A percentile compares a stretch with the other conserved stretches of the same genome.
Evolutionary conservation across 2,888 invertebrate species (phyloP).

Genomic region (Drosophila nr. perissopoda): DNA sequence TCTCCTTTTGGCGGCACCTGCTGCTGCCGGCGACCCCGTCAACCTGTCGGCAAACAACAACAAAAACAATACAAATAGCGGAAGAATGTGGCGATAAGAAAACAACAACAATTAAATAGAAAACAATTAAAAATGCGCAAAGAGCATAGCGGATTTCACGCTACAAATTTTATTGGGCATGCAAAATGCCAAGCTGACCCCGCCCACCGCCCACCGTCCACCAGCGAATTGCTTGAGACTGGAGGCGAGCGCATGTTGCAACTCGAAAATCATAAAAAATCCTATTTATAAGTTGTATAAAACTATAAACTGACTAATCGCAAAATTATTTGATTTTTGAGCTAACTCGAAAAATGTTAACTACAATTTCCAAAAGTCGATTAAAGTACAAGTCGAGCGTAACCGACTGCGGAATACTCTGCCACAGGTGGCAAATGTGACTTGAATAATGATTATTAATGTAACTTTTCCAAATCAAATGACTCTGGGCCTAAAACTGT

Average conservation of each 20-base stretch:
- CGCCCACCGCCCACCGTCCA: neutral
- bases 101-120: slow-evolving; percentile 15
- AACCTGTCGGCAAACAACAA: slow-evolving; percentile 10
- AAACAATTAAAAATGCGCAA: neutral
- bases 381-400: neutral
- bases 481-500: neutral
- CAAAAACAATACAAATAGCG: slow-evolving; percentile 19
- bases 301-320: neutral
- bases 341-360: neutral
- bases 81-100: slow-evolving; percentile 27
- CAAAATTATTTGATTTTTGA: neutral
- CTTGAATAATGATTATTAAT: no score
- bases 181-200: neutral
- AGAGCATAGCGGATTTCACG: neutral
- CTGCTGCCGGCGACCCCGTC: slow-evolving; percentile 21
- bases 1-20: slow-evolving; percentile 26
- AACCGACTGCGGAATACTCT: neutral
- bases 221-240: neutral
- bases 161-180: neutral
- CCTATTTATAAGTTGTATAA: neutral
- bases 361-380: neutral
- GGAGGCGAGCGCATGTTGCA: neutral
- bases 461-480: neutral
- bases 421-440: neutral
- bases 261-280: neutral